Evolutionary conservation across 2,888 invertebrate genomes (phyloP).

Genomic region (Lasius fuliginosus): DNA sequence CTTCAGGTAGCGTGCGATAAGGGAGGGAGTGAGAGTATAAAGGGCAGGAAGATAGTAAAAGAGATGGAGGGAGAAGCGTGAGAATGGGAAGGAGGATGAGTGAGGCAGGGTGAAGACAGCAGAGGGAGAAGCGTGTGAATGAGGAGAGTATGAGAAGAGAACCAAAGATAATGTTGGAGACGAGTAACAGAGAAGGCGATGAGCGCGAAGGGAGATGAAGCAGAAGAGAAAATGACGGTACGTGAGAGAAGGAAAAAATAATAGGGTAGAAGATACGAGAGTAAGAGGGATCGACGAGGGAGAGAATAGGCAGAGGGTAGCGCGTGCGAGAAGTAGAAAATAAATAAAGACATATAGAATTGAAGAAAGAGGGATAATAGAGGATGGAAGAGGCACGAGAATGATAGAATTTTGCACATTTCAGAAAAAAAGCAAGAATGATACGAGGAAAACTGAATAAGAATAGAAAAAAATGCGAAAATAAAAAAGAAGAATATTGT

Average conservation of each 20-base stretch:
- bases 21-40: slow-evolving; percentile 8
- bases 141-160: slow-evolving; percentile 40
- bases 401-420: neutral
- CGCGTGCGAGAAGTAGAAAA: slow-evolving; percentile 38
- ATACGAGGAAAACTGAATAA: neutral
- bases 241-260: slow-evolving; percentile 29
- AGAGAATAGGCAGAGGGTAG: slow-evolving; percentile 27
- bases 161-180: slow-evolving; percentile 23
- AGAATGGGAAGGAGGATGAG: slow-evolving; percentile 48
- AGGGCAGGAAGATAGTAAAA: neutral
- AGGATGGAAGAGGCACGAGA: neutral
- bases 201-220: slow-evolving; percentile 32
- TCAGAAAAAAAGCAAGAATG: neutral
- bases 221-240: slow-evolving; percentile 14
- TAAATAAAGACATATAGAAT: neutral
- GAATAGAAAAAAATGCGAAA: neutral
- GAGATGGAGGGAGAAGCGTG: slow-evolving; percentile 38
- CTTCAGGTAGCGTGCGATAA: slow-evolving; percentile 15
- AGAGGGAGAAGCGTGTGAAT: slow-evolving; percentile 37
- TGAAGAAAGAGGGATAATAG: neutral
- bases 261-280: neutral
- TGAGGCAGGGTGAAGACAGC: slow-evolving; percentile 27
- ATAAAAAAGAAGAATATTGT: neutral
- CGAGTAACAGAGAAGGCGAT: slow-evolving; percentile 8
- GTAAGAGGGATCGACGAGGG: slow-evolving; percentile 12